Evolutionary conservation across 1,140 invertebrate species (phyloP).

Genomic region (Homarus americanus): DNA sequence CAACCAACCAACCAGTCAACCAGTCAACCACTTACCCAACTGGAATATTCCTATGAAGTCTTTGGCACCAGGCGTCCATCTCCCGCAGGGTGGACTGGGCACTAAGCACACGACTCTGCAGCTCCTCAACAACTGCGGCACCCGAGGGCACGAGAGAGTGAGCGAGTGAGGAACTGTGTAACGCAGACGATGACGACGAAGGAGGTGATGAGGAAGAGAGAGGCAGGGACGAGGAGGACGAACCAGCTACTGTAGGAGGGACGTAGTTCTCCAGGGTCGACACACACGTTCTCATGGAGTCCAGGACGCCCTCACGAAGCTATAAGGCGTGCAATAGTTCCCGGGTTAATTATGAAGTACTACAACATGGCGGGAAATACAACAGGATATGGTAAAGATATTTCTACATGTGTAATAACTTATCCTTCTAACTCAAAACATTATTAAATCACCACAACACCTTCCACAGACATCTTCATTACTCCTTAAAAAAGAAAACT

Average conservation of each 20-base stretch:
- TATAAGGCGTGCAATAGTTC: no score
- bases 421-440: no score
- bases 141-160: slow-evolving; percentile 5
- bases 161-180: not conserved
- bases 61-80: slow-evolving; percentile 40
- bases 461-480: no score
- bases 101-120: not conserved
- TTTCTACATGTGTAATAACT: no score
- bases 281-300: not conserved
- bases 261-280: not conserved
- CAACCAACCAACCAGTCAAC: no score
- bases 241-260: not conserved
- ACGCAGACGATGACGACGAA: not conserved
- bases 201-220: not conserved
- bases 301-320: not conserved
- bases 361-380: no score
- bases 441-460: no score
- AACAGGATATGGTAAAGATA: no score
- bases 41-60: not conserved
- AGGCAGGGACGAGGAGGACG: not conserved
- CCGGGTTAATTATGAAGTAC: no score
- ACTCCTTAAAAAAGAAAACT: no score
- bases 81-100: slow-evolving; percentile 26
- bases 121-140: not conserved
- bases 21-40: not conserved